Evolutionary conservation across 1,140 invertebrate genomes (phyloP), one percentile per base, ranked within the genome.

Genomic region (Drosophila simulans): DNA sequence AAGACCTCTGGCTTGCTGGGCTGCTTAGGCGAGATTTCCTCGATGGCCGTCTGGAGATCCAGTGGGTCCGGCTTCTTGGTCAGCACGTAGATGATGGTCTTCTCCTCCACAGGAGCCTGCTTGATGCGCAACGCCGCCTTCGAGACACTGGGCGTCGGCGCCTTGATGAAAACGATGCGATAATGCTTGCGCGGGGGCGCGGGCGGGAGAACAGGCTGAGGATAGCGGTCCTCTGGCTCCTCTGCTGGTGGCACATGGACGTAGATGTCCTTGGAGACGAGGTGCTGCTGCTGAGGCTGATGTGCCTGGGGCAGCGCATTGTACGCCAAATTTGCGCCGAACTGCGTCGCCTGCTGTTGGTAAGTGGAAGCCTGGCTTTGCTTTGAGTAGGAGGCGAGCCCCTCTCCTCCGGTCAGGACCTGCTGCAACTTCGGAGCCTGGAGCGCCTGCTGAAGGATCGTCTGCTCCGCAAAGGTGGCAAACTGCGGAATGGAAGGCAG

Each of bases 151-250:
- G 95, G 94, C 52, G 95, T 94, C 40, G 96, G 96, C 25, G 96
- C 95, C 94, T 97, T 97, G 90, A 97, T 97, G 94, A 97, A 97
- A 85, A 97, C 96, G 77, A 97, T 97, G 92, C 96, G 96, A 93
- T 97, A 97, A 91, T 97, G 96, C 79, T 97, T 97, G 91, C 96
- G 95, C 70, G 95, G 93, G 12, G 94, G 94, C 3, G 58, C 49
- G 3, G 70, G 48, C 1, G 80, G 82, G 25, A 80, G 46, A 4
- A 43, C 49, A 5, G 79, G 76, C 51, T 73, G 81, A 0, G 62
- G 62, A 22, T 74, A 80, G 5, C 56, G 64, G 25, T 83, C 76
- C 45, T 90, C 84, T 0, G 64, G 31, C 7, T 84, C 83, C 5
- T 92, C 91, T 39, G 62, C 72, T 0, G 91, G 91, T 5, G 91